A percentile compares a stretch with the other conserved stretches of the same genome.
These are phyloP conservation scores for Microcebus tavaratra DNA, from an alignment of 2,113 vertebrate species.

Conservation along the genomic window DNA sequence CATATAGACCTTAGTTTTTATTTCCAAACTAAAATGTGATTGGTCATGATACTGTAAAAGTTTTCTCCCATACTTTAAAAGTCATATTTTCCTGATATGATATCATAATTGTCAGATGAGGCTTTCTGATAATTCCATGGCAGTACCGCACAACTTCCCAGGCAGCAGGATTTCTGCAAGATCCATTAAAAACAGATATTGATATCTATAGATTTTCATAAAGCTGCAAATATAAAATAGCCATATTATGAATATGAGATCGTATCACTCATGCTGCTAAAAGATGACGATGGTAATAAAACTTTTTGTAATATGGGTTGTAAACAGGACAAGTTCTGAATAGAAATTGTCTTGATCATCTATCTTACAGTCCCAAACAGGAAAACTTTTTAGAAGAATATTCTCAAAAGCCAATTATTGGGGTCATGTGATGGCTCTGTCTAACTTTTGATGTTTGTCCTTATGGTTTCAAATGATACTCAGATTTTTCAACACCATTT, in stretches of 20 bases:
- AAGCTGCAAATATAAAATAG: slow-evolving; percentile 76
- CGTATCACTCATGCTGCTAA: slow-evolving; percentile 71
- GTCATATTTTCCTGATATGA: slow-evolving; percentile 66
- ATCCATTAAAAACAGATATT: slow-evolving; percentile 80
- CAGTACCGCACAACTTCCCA: slow-evolving; percentile 21
- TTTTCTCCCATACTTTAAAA: slow-evolving; percentile 62
- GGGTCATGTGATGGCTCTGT: background rate
- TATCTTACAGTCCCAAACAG: slow-evolving; percentile 31
- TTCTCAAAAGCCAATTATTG: background rate
- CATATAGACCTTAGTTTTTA: slow-evolving; percentile 70
- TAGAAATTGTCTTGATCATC: slow-evolving; percentile 63
- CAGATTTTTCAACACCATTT: slow-evolving; percentile 9
- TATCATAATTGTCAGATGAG: slow-evolving; percentile 78
- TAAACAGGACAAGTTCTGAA: slow-evolving; percentile 71
- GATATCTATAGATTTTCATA: slow-evolving; percentile 82
- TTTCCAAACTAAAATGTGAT: slow-evolving; percentile 58
- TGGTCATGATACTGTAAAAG: slow-evolving; percentile 60
- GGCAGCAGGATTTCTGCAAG: slow-evolving; percentile 71
- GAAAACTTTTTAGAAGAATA: slow-evolving; percentile 12
- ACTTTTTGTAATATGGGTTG: slow-evolving; percentile 61
- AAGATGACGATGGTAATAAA: slow-evolving; percentile 68
- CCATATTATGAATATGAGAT: slow-evolving; percentile 78
- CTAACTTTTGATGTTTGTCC: background rate
- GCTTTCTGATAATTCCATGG: slow-evolving; percentile 71
- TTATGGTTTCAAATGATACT: background rate